A percentile compares a stretch with the other conserved stretches of the same genome.
phyloP scores from a whole-genome alignment of 2,113 vertebrate genomes.

The Chrysochloris asiatica region DNA sequence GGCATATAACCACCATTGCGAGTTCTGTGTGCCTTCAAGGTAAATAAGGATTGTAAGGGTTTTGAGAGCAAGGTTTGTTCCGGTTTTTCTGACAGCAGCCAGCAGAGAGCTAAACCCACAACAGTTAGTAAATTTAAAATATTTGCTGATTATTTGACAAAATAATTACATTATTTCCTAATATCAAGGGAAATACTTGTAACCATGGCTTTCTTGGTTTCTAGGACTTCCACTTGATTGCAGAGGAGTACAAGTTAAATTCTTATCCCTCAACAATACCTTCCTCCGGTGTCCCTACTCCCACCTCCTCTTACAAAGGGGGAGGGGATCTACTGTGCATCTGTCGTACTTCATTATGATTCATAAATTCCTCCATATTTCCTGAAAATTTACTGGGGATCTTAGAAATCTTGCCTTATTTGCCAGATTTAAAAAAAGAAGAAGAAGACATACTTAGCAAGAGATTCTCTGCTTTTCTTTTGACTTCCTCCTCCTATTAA shows the following conservation, averaged over 20 bases:
- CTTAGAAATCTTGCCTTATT: not conserved
- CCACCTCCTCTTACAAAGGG: not conserved
- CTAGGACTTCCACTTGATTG: conserved; percentile 5
- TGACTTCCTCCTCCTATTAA: not conserved
- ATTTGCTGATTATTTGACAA: not conserved
- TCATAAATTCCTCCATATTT: not conserved
- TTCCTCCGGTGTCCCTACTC: not conserved
- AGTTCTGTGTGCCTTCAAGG: not conserved
- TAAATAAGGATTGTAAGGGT: not conserved
- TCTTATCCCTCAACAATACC: not conserved
- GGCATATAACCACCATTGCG: no score
- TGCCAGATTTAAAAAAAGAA: not conserved
- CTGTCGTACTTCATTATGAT: not conserved
- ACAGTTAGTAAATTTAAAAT: not conserved
- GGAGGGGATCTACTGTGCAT: not conserved
- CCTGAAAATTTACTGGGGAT: conserved; percentile 28
- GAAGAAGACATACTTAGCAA: not conserved
- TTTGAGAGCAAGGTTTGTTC: not conserved
- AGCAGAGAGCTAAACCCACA: not conserved
- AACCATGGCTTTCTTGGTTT: conserved; percentile 2
- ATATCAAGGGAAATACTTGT: conserved; percentile 40
- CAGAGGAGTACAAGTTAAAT: not conserved
- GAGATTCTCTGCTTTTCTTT: not conserved
- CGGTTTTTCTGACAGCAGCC: not conserved
- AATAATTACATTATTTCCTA: not conserved